These are phyloP conservation scores for Scrobipalpa costella DNA, from an alignment of 2,888 invertebrate genomes.

Conservation along the genomic window DNA sequence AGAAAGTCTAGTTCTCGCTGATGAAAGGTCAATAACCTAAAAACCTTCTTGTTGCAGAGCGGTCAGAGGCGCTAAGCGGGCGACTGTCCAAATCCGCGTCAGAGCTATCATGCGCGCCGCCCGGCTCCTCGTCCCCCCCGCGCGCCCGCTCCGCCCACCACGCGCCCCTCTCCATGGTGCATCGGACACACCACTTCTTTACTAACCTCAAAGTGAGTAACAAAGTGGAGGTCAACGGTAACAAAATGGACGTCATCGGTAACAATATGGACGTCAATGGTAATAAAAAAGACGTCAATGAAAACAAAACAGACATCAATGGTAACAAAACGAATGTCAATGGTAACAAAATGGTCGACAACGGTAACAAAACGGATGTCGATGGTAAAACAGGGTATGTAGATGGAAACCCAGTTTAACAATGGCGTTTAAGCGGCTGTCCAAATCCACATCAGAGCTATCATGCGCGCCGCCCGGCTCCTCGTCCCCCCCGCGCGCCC, in stretches of 20 bases:
- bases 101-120: slow-evolving; percentile 85
- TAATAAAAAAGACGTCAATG: too few relatives aligned
- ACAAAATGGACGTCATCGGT: not conserved
- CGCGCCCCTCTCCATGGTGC: slow-evolving; percentile 86
- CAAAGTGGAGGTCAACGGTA: not conserved
- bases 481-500: slow-evolving; percentile 72
- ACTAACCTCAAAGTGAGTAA: slow-evolving; percentile 85
- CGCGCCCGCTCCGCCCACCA: slow-evolving; percentile 73
- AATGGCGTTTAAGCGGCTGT: slow-evolving; percentile 78
- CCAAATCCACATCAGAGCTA: slow-evolving; percentile 91
- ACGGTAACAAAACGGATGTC: not conserved
- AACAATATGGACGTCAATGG: not conserved
- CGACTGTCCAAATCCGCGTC: slow-evolving; percentile 92
- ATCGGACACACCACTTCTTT: slow-evolving; percentile 91
- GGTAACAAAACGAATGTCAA: too few relatives aligned
- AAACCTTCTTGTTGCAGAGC: slow-evolving; percentile 50
- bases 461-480: slow-evolving; percentile 82
- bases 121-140: slow-evolving; percentile 73
- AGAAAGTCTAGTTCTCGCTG: too few relatives aligned
- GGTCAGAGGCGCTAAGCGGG: slow-evolving; percentile 73
- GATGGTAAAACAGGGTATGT: not conserved
- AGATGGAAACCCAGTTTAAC: not conserved
- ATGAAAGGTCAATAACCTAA: too few relatives aligned
- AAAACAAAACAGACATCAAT: too few relatives aligned
- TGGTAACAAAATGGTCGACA: too few relatives aligned